Evolutionary conservation across 1,140 invertebrate species (phyloP).

Genomic region (Lepidostoma basale): DNA sequence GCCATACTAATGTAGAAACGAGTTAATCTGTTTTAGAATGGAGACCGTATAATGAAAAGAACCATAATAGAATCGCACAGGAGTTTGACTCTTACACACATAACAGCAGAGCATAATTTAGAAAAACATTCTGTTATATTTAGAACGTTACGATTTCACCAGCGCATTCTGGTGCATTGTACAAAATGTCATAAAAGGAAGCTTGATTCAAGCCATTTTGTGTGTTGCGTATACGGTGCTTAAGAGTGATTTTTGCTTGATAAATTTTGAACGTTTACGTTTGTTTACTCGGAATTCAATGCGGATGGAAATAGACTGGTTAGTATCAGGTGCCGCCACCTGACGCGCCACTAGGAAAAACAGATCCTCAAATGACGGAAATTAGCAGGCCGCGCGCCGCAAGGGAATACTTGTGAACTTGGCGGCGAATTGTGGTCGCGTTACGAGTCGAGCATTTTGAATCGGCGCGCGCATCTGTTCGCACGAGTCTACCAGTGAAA

Average conservation of each 20-base stretch:
- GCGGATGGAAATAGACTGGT: constrained; percentile 33
- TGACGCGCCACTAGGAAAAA: constrained; percentile 13
- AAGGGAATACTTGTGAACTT: neutral
- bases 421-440: neutral
- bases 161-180: neutral
- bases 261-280: neutral
- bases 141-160: neutral
- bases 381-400: neutral
- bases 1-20: neutral
- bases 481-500: neutral
- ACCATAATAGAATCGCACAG: neutral
- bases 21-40: neutral
- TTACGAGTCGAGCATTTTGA: neutral
- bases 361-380: neutral
- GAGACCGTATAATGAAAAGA: neutral
- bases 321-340: constrained; percentile 32
- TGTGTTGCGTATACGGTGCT: neutral
- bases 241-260: neutral
- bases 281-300: neutral
- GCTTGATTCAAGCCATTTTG: neutral
- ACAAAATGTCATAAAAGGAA: neutral
- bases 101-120: neutral
- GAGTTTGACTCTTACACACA: neutral
- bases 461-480: neutral
- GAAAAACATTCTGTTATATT: neutral